Conservation (phyloP, 2,888 invertebrate genomes). For the Hirudinaria manillensis region DNA sequence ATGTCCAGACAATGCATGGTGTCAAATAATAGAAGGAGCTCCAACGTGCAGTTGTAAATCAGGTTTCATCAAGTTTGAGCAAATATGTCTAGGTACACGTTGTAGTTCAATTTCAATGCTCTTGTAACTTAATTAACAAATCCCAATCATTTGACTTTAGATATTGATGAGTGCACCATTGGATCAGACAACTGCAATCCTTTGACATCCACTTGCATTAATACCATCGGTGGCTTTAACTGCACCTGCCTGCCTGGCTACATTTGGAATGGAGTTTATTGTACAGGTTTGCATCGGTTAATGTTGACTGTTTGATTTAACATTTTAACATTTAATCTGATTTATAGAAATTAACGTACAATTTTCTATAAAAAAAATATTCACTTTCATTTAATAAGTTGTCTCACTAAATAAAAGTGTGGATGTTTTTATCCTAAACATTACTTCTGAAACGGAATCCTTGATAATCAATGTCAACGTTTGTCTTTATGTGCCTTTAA, state of each 20-base stretch:
- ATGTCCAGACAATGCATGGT: not conserved
- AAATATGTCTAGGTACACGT: constrained; percentile 1
- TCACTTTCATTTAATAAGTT: not conserved
- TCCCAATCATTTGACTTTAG: not conserved
- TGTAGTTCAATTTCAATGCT: not conserved
- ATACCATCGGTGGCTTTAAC: constrained; percentile 8
- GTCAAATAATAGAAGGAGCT: not conserved
- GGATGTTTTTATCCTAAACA: too few species aligned
- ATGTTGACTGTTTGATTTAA: not conserved
- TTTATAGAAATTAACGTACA: constrained; percentile 6
- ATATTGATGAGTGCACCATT: constrained; percentile 20
- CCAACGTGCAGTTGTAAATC: constrained; percentile 13
- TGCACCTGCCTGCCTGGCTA: constrained; percentile 26
- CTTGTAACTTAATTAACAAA: constrained; percentile 1
- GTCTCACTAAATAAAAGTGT: not conserved
- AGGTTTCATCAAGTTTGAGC: constrained; percentile 11
- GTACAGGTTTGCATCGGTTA: constrained; percentile 23
- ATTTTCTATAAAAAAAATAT: constrained; percentile 1
- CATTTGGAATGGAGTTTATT: constrained; percentile 19
- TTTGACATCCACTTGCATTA: constrained; percentile 14
- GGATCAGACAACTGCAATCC: not conserved
- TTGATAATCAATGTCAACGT: too few species aligned
- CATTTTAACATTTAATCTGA: not conserved
- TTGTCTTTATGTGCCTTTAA: too few species aligned
- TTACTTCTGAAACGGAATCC: too few species aligned